Conservation (phyloP, 2,113 vertebrate species). For the Prinia subflava region DNA sequence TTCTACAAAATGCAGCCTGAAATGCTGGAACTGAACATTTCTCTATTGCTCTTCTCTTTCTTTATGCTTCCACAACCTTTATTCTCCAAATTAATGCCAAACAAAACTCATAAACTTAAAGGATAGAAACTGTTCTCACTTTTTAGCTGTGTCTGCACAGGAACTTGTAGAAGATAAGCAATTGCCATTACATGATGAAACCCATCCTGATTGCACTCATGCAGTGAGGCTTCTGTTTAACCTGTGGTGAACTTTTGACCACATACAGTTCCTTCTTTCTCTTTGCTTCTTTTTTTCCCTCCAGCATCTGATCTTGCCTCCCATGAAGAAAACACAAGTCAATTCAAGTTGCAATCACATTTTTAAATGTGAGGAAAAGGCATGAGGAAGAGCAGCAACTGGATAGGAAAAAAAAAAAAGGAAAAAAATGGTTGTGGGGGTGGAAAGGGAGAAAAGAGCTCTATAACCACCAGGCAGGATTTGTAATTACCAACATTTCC, state of each 20-base stretch:
- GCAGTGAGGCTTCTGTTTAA: not conserved
- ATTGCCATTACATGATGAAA: not conserved
- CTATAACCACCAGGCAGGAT: not conserved
- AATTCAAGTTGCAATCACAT: not conserved
- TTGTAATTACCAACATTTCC: not conserved
- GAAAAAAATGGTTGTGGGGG: accelerated
- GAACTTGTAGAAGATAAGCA: not conserved
- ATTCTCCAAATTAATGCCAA: not conserved
- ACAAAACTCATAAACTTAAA: not conserved
- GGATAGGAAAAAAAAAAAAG: not conserved
- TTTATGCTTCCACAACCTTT: not conserved
- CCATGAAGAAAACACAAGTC: not conserved
- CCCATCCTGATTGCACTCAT: not conserved
- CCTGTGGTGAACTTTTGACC: not conserved
- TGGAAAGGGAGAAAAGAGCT: not conserved
- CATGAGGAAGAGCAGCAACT: not conserved
- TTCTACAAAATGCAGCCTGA: not conserved
- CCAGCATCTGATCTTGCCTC: not conserved
- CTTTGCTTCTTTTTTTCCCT: not conserved
- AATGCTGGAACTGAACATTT: not conserved
- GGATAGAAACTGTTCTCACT: not conserved
- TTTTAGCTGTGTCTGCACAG: not conserved
- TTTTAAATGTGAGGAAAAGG: not conserved
- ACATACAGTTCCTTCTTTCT: not conserved
- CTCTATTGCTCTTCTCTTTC: not conserved